A percentile compares a stretch with the other conserved stretches of the same genome.
Conservation (phyloP, 2,113 vertebrate species). For the Holacanthus passer region DNA sequence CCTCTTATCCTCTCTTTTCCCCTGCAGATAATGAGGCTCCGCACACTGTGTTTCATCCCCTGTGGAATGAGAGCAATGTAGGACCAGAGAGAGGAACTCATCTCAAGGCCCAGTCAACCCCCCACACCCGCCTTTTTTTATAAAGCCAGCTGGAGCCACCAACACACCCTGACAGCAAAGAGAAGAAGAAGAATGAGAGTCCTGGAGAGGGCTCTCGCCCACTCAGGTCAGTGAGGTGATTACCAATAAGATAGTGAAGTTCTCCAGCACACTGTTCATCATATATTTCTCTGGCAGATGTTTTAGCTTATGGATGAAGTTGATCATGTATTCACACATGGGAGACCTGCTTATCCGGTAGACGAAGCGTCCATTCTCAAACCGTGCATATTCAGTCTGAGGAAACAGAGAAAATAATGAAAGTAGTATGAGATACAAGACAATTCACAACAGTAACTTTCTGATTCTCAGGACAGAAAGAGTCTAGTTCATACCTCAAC, state of each 20-base stretch:
- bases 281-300: slow-evolving; percentile 99
- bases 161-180: slow-evolving; percentile 43
- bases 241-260: slow-evolving; percentile 99
- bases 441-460: neutral
- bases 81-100: slow-evolving; percentile 53
- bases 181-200: slow-evolving; percentile 44
- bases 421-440: neutral
- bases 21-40: slow-evolving; percentile 79
- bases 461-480: neutral
- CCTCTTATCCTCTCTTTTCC: slow-evolving; percentile 54
- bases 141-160: slow-evolving; percentile 50
- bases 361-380: slow-evolving; percentile 97
- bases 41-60: slow-evolving; percentile 69
- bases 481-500: slow-evolving; percentile 93
- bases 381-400: slow-evolving; percentile 98
- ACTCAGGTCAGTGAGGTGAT: slow-evolving; percentile 50
- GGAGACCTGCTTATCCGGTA: slow-evolving; percentile 99
- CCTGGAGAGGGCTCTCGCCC: slow-evolving; percentile 30
- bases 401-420: neutral
- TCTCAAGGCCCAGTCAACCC: slow-evolving; percentile 35
- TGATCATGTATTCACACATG: slow-evolving; percentile 99
- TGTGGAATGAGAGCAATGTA: slow-evolving; percentile 81
- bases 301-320: slow-evolving; percentile 99
- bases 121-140: slow-evolving; percentile 13
- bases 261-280: slow-evolving; percentile 99